Percentiles rank a stretch among this genome's conserved stretches.
Conservation (phyloP, 2,888 invertebrate genomes). For the Erebia palarica region DNA sequence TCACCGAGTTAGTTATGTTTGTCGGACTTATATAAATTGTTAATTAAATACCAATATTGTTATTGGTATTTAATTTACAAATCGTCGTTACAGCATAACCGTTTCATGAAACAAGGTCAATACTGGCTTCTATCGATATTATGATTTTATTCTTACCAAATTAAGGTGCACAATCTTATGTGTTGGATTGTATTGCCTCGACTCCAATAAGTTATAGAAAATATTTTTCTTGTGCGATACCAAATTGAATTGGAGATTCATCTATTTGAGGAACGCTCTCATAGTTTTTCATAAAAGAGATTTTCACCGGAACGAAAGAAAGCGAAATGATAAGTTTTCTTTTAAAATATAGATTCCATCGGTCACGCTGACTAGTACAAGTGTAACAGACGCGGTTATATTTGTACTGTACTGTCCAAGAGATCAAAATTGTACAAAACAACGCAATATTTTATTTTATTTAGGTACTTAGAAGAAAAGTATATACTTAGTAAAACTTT, state of each 20-base stretch:
- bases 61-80: conserved; percentile 1
- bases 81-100: not conserved
- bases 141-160: not conserved
- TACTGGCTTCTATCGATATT: not conserved
- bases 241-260: conserved; percentile 7
- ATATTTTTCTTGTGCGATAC: not conserved
- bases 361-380: too few species aligned
- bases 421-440: too few species aligned
- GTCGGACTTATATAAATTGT: not conserved
- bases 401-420: not conserved
- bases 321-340: not conserved
- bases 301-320: conserved; percentile 5
- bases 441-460: too few species aligned
- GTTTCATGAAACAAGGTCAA: not conserved
- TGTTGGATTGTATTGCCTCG: not conserved
- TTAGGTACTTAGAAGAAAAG: too few species aligned
- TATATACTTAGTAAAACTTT: too few species aligned
- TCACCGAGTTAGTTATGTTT: too few species aligned
- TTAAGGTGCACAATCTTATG: not conserved
- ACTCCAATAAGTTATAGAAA: not conserved
- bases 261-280: not conserved
- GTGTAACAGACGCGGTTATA: too few species aligned
- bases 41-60: not conserved
- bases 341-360: not conserved
- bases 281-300: conserved; percentile 3